Evolutionary conservation across 2,113 vertebrate species (phyloP).

Genomic region (Aphyosemion australe): DNA sequence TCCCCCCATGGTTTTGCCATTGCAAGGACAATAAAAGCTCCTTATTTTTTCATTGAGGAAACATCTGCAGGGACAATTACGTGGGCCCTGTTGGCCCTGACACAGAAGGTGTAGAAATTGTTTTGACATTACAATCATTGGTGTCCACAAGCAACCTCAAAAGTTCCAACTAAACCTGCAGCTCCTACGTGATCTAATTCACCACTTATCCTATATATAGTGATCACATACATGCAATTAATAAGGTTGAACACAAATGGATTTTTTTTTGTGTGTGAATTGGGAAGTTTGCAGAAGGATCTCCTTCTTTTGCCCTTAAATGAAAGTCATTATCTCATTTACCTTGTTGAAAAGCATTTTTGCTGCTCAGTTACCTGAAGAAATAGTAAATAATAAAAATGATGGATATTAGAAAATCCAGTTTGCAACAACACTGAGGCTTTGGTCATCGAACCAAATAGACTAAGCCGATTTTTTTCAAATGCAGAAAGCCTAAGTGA

Average conservation of each 20-base stretch:
- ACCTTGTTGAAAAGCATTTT: background rate
- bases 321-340: too few relatives aligned
- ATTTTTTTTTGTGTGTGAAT: too few relatives aligned
- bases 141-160: background rate
- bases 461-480: slow-evolving; percentile 15
- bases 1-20: slow-evolving; percentile 10
- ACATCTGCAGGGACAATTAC: slow-evolving; percentile 62
- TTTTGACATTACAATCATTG: background rate
- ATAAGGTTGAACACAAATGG: too few relatives aligned
- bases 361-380: background rate
- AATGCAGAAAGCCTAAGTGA: background rate
- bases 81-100: slow-evolving; percentile 24
- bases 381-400: background rate
- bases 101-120: slow-evolving; percentile 21
- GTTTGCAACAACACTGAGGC: background rate
- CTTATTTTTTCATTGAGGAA: slow-evolving; percentile 54
- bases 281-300: too few relatives aligned
- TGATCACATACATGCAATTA: too few relatives aligned
- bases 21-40: slow-evolving; percentile 23
- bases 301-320: too few relatives aligned
- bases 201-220: background rate
- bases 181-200: background rate
- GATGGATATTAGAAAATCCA: background rate
- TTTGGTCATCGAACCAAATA: slow-evolving; percentile 9
- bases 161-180: background rate